Base-by-base conservation (phyloP, 1,140 invertebrate species). In the Drosophila tsacasi region DNA sequence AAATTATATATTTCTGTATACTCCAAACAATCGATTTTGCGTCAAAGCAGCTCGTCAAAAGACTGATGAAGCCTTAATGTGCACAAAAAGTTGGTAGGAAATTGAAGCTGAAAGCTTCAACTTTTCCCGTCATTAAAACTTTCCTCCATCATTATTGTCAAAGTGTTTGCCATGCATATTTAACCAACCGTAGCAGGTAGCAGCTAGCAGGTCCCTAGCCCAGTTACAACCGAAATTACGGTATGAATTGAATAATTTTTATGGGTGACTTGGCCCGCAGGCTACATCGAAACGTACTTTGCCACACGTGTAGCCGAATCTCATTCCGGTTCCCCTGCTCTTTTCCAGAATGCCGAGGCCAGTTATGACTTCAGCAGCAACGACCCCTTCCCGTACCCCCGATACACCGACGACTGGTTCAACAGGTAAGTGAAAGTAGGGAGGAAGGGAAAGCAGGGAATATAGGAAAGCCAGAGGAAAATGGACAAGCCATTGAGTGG, bases 351-450 rank as follows among this genome's bases (percentile, higher is more conserved):
- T 90, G 97, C 98, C 1, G 96, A 97, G 93, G 98, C 98, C 3
- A 99, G 98, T 81, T 99, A 99, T 93, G 98, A 99, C 93, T 99
- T 99, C 93, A 99, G 98, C 93, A 99, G 98, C 92, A 99, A 99
- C 91, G 98, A 99, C 93, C 98, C 98, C 6, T 99, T 96, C 93
- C 98, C 98, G 0, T 99, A 99, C 94, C 98, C 98, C 9, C 94
- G 98, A 72, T 99, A 99, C 91, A 99, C 98, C 0, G 98, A 99
- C 84, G 98, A 99, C 92, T 99, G 98, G 98, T 99, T 99, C 93
- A 99, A 99, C 94, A 98, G 97, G 97, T 98, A 94, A 95, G 93
- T 71, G 54, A 19, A 32, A 52, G 35, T 19, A 25, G 12, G 44
- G 21, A 7, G 32, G n/a, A 19, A 42, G 93, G 65, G 52, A n/a